phyloP scores from a whole-genome alignment of 37 sponge, comb jelly and placozoan species.

The Bolinopsis microptera region DNA sequence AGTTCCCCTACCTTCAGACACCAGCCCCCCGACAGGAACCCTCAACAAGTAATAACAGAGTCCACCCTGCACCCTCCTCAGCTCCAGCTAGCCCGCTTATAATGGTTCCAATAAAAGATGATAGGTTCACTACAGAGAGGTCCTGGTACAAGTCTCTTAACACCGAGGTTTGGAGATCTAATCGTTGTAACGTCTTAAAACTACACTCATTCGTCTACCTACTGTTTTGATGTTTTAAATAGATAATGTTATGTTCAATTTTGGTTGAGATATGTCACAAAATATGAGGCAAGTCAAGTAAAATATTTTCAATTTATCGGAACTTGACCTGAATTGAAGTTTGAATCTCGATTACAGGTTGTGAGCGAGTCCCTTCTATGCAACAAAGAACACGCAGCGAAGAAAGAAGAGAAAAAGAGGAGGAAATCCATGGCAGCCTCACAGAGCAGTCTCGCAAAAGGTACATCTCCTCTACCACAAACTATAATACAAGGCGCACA shows the following conservation, averaged over 20 bases:
- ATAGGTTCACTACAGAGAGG: constrained; percentile 49
- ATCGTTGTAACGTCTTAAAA: too few relatives aligned
- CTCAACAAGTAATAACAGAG: not conserved
- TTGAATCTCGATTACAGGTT: constrained; percentile 14
- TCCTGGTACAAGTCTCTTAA: constrained; percentile 50
- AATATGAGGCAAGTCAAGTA: too few relatives aligned
- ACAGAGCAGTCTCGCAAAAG: not conserved
- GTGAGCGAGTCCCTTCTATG: constrained; percentile 3
- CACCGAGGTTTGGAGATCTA: not conserved
- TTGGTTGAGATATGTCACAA: too few relatives aligned
- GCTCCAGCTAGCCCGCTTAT: not conserved
- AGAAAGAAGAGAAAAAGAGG: constrained; percentile 24
- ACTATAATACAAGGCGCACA: too few relatives aligned
- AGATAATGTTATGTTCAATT: too few relatives aligned
- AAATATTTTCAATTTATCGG: too few relatives aligned
- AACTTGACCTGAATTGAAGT: too few relatives aligned
- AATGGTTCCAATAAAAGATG: constrained; percentile 20
- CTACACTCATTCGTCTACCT: too few relatives aligned
- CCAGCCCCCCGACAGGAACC: not conserved
- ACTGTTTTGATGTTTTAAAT: too few relatives aligned
- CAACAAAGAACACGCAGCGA: constrained; percentile 11
- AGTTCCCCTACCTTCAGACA: too few relatives aligned
- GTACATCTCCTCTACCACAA: too few relatives aligned
- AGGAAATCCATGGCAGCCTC: not conserved
- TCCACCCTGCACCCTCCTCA: not conserved